Conservation (phyloP, 2,113 vertebrate genomes). For the Sylvia atricapilla region DNA sequence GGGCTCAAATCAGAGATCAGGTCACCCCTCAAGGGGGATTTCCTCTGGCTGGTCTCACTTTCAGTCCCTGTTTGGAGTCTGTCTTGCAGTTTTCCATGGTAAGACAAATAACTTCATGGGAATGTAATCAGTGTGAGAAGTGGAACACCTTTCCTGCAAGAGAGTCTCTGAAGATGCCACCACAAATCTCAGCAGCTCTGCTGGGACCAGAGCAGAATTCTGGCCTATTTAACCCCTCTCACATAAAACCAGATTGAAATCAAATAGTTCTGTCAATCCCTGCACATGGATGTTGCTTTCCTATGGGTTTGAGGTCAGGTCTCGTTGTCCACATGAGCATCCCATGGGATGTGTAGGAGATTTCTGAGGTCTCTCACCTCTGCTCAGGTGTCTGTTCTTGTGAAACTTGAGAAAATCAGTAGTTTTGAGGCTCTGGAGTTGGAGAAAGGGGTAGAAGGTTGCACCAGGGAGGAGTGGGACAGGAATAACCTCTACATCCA, state of each 20-base stretch:
- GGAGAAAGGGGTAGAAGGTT: neutral
- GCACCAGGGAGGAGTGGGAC: neutral
- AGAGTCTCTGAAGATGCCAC: neutral
- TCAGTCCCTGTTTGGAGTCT: neutral
- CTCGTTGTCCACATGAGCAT: neutral
- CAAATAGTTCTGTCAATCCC: neutral
- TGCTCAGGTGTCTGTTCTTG: neutral
- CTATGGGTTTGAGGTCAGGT: rapidly evolving
- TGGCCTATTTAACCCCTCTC: neutral
- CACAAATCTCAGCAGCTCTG: neutral
- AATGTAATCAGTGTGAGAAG: neutral
- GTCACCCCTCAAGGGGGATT: neutral
- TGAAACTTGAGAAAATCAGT: neutral
- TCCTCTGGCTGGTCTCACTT: neutral
- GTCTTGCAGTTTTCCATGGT: neutral
- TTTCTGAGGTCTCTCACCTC: neutral
- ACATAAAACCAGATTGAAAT: neutral
- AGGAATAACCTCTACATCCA: neutral
- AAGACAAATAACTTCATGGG: neutral
- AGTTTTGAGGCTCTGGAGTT: neutral
- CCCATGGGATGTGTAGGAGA: rapidly evolving
- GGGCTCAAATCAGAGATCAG: neutral
- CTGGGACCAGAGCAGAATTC: neutral
- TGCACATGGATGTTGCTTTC: neutral
- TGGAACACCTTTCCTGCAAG: neutral